Percentiles rank a stretch among this genome's conserved stretches.
These are phyloP conservation scores for Dryobates pubescens DNA, from an alignment of 2,797 vertebrate genomes.

Conservation along the genomic window DNA sequence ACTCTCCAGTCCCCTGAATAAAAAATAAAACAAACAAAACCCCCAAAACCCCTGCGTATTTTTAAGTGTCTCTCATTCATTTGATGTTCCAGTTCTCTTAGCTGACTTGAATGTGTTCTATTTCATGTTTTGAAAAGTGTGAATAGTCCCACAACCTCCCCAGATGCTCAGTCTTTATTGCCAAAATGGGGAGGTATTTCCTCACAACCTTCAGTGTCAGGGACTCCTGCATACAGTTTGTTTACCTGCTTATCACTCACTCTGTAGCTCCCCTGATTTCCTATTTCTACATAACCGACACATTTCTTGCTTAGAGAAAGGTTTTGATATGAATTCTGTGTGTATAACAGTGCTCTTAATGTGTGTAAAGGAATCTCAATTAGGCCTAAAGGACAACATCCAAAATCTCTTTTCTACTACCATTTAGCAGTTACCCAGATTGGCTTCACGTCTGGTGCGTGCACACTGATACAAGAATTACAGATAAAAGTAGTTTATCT, in stretches of 20 bases:
- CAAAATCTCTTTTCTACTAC: neutral
- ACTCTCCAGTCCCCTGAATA: neutral
- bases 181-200: neutral
- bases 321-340: neutral
- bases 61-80: neutral
- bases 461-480: neutral
- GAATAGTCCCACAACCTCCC: neutral
- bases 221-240: neutral
- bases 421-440: neutral
- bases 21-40: neutral
- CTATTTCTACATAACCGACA: neutral
- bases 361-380: neutral
- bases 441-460: neutral
- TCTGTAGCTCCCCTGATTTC: neutral
- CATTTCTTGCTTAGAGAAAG: neutral
- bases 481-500: neutral
- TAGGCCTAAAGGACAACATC: neutral
- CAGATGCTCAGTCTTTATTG: neutral
- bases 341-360: neutral
- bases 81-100: neutral
- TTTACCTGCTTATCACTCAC: neutral
- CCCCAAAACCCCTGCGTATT: neutral
- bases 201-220: neutral
- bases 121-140: neutral
- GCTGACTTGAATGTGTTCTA: neutral